phyloP scores from a whole-genome alignment of 1,140 invertebrate genomes.

The Cotesia typhae region DNA sequence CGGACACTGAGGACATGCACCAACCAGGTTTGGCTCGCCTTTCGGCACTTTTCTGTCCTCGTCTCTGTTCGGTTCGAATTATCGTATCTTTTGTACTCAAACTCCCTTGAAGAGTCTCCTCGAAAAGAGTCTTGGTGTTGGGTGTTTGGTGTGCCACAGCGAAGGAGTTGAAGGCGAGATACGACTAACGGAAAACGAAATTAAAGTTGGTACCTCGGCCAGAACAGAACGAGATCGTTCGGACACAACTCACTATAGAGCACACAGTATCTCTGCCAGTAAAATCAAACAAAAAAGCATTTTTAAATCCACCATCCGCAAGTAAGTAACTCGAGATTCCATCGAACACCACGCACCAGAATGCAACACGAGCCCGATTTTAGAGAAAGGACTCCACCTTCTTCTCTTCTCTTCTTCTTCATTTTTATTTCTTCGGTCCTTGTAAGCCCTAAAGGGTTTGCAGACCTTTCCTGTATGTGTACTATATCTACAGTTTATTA shows the following conservation, averaged over 20 bases:
- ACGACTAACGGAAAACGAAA: no score
- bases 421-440: neutral
- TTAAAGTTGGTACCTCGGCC: no score
- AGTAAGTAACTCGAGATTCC: constrained; percentile 21
- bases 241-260: neutral
- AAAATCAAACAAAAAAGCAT: neutral
- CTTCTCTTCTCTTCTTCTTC: neutral
- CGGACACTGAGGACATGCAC: constrained; percentile 7
- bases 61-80: no score
- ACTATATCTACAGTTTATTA: constrained; percentile 18
- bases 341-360: constrained; percentile 2
- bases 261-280: neutral
- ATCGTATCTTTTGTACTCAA: no score
- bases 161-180: no score
- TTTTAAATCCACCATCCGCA: neutral
- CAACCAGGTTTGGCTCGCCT: neutral
- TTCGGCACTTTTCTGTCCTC: constrained; percentile 6
- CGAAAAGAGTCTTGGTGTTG: neutral
- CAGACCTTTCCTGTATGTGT: no score
- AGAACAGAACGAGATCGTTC: constrained; percentile 15
- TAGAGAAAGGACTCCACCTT: neutral
- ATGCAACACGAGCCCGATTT: constrained; percentile 10
- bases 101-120: no score
- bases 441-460: neutral
- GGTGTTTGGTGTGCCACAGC: no score